Conservation (phyloP, 2,113 vertebrate genomes). For the Paradoxurus hermaphroditus region DNA sequence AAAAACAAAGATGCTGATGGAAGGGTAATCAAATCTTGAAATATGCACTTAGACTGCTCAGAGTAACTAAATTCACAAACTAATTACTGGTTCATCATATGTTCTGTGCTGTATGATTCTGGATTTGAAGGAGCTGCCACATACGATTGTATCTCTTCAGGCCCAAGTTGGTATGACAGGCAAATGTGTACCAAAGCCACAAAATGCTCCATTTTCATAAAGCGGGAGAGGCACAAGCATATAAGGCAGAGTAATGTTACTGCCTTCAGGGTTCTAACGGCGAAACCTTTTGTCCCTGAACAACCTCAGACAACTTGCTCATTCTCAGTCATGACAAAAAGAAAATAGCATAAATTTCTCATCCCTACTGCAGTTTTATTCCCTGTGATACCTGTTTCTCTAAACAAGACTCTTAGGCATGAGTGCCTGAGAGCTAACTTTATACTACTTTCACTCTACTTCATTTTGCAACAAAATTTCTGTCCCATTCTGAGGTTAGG, state of each 20-base stretch:
- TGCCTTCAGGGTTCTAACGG: background rate
- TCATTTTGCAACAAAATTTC: slow-evolving; percentile 36
- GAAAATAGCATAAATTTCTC: slow-evolving; percentile 1
- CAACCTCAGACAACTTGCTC: background rate
- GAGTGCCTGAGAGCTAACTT: slow-evolving; percentile 13
- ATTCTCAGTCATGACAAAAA: background rate
- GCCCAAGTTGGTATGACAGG: background rate
- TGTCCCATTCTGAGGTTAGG: slow-evolving; percentile 30
- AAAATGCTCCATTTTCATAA: slow-evolving; percentile 7
- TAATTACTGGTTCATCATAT: slow-evolving; percentile 14
- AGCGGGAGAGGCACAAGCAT: background rate
- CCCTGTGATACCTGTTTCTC: background rate
- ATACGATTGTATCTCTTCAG: background rate
- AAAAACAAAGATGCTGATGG: background rate
- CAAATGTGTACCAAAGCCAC: background rate
- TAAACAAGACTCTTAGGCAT: background rate
- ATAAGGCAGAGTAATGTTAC: background rate
- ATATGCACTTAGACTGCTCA: slow-evolving; percentile 26
- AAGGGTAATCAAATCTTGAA: slow-evolving; percentile 41
- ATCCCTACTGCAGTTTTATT: slow-evolving; percentile 6
- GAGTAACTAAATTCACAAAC: slow-evolving; percentile 36
- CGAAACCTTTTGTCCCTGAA: background rate
- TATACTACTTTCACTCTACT: background rate
- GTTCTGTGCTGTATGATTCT: background rate
- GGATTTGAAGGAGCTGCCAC: background rate